Conservation (phyloP, 2,113 vertebrate species). For the Gopherus evgoodei region DNA sequence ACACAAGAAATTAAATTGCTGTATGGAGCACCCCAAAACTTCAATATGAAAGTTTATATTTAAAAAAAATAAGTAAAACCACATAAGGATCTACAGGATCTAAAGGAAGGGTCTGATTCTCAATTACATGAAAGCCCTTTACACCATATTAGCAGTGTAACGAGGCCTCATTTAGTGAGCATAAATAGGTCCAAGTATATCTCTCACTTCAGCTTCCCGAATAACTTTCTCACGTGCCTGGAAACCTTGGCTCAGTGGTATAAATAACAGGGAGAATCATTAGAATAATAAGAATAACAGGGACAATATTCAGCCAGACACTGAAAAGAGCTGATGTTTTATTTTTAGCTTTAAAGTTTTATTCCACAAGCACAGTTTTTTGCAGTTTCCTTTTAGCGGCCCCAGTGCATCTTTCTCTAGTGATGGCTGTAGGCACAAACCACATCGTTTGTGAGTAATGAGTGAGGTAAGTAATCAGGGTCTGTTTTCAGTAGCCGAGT, state of each 20-base stretch:
- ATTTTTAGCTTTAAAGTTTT: conserved; percentile 46
- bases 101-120: not conserved
- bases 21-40: not conserved
- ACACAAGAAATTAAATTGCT: not conserved
- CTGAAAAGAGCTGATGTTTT: conserved; percentile 18
- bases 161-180: not conserved
- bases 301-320: conserved; percentile 11
- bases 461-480: not conserved
- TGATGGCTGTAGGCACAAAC: fast-evolving
- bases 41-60: not conserved
- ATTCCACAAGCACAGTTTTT: not conserved
- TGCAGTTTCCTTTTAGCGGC: not conserved
- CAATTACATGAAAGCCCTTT: not conserved
- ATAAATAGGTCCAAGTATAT: not conserved
- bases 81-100: not conserved
- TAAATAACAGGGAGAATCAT: conserved; percentile 53
- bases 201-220: conserved; percentile 3
- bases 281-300: conserved; percentile 46
- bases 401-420: conserved; percentile 11
- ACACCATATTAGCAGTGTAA: not conserved
- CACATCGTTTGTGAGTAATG: not conserved
- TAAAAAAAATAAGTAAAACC: not conserved
- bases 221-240: conserved; percentile 28
- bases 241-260: conserved; percentile 43
- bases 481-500: conserved; percentile 4